Evolutionary conservation across 2,888 invertebrate species (phyloP), one percentile per base, ranked within the genome.

Genomic region (Adineta ricciae): DNA sequence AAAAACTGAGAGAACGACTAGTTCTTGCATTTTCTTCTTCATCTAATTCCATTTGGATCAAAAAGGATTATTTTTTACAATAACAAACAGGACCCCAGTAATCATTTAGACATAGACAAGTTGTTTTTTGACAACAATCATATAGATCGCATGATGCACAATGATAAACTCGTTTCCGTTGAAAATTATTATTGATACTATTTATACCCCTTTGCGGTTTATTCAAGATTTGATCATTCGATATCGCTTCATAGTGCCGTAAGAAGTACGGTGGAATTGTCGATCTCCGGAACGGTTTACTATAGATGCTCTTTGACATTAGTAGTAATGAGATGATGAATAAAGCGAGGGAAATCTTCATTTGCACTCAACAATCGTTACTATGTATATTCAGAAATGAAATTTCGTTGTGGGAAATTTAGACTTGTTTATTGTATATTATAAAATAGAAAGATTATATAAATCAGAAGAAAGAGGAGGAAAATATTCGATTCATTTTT

Each of bases 81-180:
- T 41, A 78, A 32, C 78, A 78, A 78, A 78, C 41, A 78, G 78
- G 78, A 11, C 78, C 78, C 78, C 78, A 78, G 41, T 41, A 78
- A 78, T 78, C 78, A n/a, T 41, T 24, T 41, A 78, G 11, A 78
- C 78, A 78, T n/a, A 78, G 3, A 41, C 78, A 78, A 24, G 9
- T 78, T 41, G 41, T 78, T 78, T 41, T 78, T 9, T 38, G 5
- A 78, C 78, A 78, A 41, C 78, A 78, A 41, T 78, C 24, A n/a
- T 78, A 24, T n/a, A 9, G 41, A 38, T 78, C 38, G 14, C 78
- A 78, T 8, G 36, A 8, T 41, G 41, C 8, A 78, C 78, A 78
- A 9, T n/a, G 78, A 41, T 0, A 1, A n/a, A 3, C 24, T 78
- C 78, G 36, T 78, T 41, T n/a, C 19, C 11, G 9, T 24, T 24